phyloP scores from a whole-genome alignment of 2,797 vertebrate species.

The Stomatorhinus walkeri region DNA sequence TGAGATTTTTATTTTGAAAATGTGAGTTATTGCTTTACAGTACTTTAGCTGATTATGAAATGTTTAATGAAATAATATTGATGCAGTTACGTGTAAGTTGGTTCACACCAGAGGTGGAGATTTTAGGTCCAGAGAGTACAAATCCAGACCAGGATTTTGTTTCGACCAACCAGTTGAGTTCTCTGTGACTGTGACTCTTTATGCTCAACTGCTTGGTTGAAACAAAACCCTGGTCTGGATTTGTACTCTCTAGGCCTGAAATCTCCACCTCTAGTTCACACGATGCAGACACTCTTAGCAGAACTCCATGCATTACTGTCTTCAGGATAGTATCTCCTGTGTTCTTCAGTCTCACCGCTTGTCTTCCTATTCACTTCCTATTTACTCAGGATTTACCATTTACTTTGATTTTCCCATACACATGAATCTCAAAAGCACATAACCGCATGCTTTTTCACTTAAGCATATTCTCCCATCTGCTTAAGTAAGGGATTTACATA shows the following conservation, averaged over 20 bases:
- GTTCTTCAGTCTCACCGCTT: background rate
- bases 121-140: no score
- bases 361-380: background rate
- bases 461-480: background rate
- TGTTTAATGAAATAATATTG: background rate
- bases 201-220: no score
- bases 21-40: conserved; percentile 52
- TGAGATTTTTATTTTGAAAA: conserved; percentile 95
- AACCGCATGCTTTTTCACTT: background rate
- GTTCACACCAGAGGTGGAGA: background rate
- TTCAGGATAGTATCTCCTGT: background rate
- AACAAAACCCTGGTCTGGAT: no score
- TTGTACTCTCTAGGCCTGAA: no score
- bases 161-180: no score
- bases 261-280: background rate
- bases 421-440: background rate
- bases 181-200: no score
- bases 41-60: background rate
- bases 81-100: background rate
- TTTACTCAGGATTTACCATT: background rate
- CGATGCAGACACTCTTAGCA: background rate
- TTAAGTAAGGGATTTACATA: background rate
- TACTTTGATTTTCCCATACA: background rate
- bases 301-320: background rate
- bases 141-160: no score